Conservation (phyloP, 2,888 invertebrate genomes). For the Parapristionchus giblindavisi region DNA sequence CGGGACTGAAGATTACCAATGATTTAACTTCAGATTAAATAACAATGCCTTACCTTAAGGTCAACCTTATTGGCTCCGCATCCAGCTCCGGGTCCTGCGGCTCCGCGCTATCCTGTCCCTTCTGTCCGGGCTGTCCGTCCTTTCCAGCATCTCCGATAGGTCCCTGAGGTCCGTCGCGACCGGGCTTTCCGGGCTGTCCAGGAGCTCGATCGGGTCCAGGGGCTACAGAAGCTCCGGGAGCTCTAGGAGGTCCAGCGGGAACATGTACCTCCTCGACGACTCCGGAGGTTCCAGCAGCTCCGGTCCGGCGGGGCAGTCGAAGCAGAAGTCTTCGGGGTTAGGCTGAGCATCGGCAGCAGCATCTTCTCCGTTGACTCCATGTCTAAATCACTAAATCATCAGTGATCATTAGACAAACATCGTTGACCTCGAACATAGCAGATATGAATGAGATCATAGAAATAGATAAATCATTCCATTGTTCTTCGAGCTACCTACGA, state of each 20-base stretch:
- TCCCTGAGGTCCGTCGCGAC: slow-evolving; percentile 60
- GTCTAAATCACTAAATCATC: too few species aligned
- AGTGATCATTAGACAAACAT: too few species aligned
- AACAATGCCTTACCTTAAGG: too few species aligned
- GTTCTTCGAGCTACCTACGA: too few species aligned
- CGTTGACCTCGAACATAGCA: too few species aligned
- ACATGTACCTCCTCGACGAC: slow-evolving; percentile 46
- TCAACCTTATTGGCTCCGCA: too few species aligned
- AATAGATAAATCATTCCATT: too few species aligned
- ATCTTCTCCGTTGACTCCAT: too few species aligned
- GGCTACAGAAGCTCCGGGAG: slow-evolving; percentile 53
- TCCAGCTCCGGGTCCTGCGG: slow-evolving; percentile 39
- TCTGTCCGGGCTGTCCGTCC: slow-evolving; percentile 47
- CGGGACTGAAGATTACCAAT: too few species aligned
- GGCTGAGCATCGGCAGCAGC: slow-evolving; percentile 58
- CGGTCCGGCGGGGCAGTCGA: slow-evolving; percentile 52
- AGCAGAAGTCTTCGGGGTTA: too few species aligned
- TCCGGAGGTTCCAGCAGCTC: slow-evolving; percentile 39
- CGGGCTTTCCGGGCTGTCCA: slow-evolving; percentile 57
- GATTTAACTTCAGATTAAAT: too few species aligned
- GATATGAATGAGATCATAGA: too few species aligned
- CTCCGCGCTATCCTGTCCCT: slow-evolving; percentile 36
- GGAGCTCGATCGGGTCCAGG: slow-evolving; percentile 56
- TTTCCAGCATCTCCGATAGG: slow-evolving; percentile 58
- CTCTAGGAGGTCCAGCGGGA: slow-evolving; percentile 59